Percentiles rank a stretch among this genome's conserved stretches.
These are phyloP conservation scores for Hyppa rectilinea DNA, from an alignment of 2,888 invertebrate species.

Conservation along the genomic window DNA sequence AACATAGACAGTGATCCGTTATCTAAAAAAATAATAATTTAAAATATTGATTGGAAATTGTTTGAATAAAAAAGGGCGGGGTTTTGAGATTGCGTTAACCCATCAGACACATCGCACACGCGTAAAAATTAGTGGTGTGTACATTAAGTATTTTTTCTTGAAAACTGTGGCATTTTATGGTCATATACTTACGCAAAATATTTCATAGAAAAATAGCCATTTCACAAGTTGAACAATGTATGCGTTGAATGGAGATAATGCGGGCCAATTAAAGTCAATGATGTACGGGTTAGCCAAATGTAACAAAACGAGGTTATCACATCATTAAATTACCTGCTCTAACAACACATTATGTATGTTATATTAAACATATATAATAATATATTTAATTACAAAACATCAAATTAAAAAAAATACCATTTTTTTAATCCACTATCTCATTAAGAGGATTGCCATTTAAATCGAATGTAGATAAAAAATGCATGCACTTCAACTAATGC, in stretches of 20 bases:
- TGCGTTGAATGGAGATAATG: not conserved
- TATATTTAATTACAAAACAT: constrained; percentile 17
- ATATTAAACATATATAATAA: too few relatives aligned
- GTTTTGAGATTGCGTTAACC: not conserved
- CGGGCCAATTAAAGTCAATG: not conserved
- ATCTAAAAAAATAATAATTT: not conserved
- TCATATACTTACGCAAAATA: not conserved
- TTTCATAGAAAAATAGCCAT: not conserved
- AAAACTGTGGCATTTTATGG: not conserved
- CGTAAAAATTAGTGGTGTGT: not conserved
- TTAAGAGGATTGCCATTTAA: constrained; percentile 23
- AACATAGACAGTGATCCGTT: not conserved
- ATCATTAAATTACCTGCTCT: constrained; percentile 4
- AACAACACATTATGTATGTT: constrained; percentile 10
- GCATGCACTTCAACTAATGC: constrained; percentile 24
- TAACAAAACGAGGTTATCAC: constrained; percentile 16
- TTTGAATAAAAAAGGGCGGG: too few relatives aligned
- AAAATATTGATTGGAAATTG: too few relatives aligned
- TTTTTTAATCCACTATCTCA: constrained; percentile 16
- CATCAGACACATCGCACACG: not conserved
- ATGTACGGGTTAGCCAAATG: not conserved
- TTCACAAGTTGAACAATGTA: not conserved
- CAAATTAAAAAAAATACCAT: constrained; percentile 1
- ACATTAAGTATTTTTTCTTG: not conserved
- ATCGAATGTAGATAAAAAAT: constrained; percentile 34